These are phyloP conservation scores for Varanus salvator DNA, from an alignment of 2,113 vertebrate species.

Conservation along the genomic window DNA sequence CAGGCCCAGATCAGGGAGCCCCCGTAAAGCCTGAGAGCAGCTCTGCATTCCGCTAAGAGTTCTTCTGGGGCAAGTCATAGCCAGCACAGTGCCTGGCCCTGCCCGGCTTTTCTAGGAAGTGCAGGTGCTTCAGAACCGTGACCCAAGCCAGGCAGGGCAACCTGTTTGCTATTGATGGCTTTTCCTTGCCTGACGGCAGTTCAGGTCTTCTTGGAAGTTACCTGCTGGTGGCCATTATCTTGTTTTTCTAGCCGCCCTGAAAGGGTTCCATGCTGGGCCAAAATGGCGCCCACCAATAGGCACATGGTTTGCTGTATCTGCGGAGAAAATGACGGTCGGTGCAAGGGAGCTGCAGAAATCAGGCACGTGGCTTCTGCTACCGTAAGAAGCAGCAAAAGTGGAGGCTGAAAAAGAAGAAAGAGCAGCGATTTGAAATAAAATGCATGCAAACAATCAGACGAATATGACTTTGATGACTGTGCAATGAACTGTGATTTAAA, in stretches of 20 bases:
- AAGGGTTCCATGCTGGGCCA: background rate
- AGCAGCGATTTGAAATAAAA: background rate
- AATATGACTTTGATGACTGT: background rate
- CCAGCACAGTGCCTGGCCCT: too few species aligned
- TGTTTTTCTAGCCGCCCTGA: too few species aligned
- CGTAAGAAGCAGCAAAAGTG: background rate
- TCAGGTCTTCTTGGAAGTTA: background rate
- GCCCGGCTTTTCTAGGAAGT: too few species aligned
- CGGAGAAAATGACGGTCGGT: background rate
- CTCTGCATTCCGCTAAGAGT: too few species aligned
- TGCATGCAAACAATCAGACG: background rate
- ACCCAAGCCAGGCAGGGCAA: too few species aligned
- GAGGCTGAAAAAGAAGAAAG: background rate
- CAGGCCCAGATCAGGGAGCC: too few species aligned
- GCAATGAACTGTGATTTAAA: conserved; percentile 10
- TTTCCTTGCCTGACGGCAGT: background rate
- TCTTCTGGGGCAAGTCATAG: too few species aligned
- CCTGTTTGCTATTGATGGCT: background rate
- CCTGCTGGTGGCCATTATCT: background rate
- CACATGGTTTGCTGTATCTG: background rate
- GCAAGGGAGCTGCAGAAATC: background rate
- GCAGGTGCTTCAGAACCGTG: too few species aligned
- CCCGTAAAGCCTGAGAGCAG: too few species aligned
- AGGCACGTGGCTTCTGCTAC: too few species aligned
- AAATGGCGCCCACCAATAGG: background rate